phyloP scores from a whole-genome alignment of 2,888 invertebrate species.

The Pristionchus mayeri region DNA sequence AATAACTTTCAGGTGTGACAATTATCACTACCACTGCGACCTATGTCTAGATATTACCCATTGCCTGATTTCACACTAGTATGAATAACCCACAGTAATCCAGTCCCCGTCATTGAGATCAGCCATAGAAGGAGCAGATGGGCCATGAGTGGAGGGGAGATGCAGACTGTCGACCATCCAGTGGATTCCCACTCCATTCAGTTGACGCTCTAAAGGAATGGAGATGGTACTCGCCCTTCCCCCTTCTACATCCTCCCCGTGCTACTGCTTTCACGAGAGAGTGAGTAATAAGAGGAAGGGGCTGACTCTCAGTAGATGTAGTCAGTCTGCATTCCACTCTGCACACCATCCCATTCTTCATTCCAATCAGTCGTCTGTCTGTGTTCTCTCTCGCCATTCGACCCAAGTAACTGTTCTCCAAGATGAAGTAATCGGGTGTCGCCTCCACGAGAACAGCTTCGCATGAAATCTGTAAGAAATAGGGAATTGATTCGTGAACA shows the following conservation, averaged over 20 bases:
- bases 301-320: neutral
- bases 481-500: neutral
- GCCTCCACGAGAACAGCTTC: neutral
- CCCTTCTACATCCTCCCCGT: no score
- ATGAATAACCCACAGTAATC: neutral
- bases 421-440: neutral
- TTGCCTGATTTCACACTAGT: neutral
- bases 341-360: neutral
- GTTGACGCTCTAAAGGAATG: neutral
- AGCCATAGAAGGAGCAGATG: neutral
- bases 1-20: no score
- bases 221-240: neutral
- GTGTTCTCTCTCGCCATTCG: neutral
- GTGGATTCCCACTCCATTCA: neutral
- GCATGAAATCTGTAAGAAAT: neutral
- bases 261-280: no score
- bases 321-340: neutral
- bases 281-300: no score
- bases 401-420: neutral
- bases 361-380: neutral
- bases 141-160: neutral
- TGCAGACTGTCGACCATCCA: neutral
- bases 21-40: no score
- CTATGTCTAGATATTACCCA: no score
- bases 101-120: neutral